Base-by-base conservation (phyloP, 2,888 invertebrate genomes). In the Drosophila stalkeri region DNA sequence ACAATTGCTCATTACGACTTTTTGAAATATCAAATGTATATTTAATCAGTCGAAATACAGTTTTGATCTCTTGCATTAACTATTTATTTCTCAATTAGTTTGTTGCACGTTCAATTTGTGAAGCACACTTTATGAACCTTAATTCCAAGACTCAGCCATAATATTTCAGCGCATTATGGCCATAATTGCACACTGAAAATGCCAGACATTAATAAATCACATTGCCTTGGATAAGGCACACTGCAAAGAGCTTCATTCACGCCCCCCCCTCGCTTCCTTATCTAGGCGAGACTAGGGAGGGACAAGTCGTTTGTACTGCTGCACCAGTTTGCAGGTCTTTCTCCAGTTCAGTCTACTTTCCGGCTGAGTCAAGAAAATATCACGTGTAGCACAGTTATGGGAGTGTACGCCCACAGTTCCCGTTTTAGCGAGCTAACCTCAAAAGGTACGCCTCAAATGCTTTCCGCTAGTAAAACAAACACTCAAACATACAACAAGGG, bases 371-470 rank as follows among this genome's bases (percentile, higher is more conserved):
- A 33, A 39, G 64, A 52, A 55, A 59, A 47, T 55, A 39, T 33
- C 57, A 65, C 51, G 51, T 70, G 44, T 81, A 82, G 71, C 81
- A 78, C 79, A 82, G 79, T 79, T 82, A 81, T 54, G 56, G 66
- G 51, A 64, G 65, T 60, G 46, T 47, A 59, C 71, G 63, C 73
- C 77, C 64, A 71, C 73, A 72, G 35, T 75, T 72, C 75, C 77
- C 67, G 75, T 68, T 78, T 72, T 69, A 46, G 44, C 60, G 63
- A 81, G 81, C 68, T 84, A 84, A 88, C 89, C 86, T 73, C 84
- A 84, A 81, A 80, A 72, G 44, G 56, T 67, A 83, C 87, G 70
- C 82, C 89, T 89, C 80, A 84, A 86, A 86, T 80, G 55, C 69
- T 80, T 89, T 85, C 89, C 78, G 78, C 73, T 64, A 66, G 20